These are phyloP conservation scores for Syndactyla subalaris DNA, from an alignment of 2,797 vertebrate genomes.

Conservation along the genomic window DNA sequence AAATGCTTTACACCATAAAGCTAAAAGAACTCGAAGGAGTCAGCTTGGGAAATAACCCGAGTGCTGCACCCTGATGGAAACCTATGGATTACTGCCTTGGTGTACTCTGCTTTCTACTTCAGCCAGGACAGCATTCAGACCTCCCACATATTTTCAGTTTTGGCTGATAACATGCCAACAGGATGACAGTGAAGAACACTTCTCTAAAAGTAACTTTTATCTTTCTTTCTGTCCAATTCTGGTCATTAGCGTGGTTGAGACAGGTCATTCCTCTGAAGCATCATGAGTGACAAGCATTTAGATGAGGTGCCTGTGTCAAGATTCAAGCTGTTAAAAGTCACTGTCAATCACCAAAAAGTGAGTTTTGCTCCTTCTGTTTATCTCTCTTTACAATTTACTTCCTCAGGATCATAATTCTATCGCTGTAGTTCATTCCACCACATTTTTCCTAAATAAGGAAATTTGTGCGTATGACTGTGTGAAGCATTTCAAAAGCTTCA, in stretches of 20 bases:
- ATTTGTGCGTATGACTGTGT: not conserved
- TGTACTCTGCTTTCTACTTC: not conserved
- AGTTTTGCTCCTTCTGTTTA: slow-evolving; percentile 17
- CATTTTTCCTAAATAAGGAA: not conserved
- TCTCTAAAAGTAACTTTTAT: slow-evolving; percentile 11
- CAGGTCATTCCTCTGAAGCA: slow-evolving; percentile 34
- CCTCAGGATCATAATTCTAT: not conserved
- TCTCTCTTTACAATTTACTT: slow-evolving; percentile 24
- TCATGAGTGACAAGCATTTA: not conserved
- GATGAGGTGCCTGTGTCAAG: slow-evolving; percentile 4
- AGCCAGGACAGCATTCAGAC: not conserved
- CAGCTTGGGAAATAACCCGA: not conserved
- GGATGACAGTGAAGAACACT: not conserved
- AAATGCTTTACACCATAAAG: not conserved
- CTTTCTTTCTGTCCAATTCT: not conserved
- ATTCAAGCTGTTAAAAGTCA: slow-evolving; percentile 54
- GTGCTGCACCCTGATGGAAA: not conserved
- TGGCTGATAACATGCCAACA: not conserved
- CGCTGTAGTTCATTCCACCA: not conserved
- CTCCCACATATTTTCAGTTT: not conserved
- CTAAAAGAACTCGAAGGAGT: not conserved
- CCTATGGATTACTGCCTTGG: not conserved
- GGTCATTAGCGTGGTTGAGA: slow-evolving; percentile 2
- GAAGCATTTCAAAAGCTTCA: slow-evolving; percentile 1
- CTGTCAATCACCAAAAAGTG: slow-evolving; percentile 44